phyloP scores from a whole-genome alignment of 2,888 invertebrate genomes.

The Trissolcus brochymenae region DNA sequence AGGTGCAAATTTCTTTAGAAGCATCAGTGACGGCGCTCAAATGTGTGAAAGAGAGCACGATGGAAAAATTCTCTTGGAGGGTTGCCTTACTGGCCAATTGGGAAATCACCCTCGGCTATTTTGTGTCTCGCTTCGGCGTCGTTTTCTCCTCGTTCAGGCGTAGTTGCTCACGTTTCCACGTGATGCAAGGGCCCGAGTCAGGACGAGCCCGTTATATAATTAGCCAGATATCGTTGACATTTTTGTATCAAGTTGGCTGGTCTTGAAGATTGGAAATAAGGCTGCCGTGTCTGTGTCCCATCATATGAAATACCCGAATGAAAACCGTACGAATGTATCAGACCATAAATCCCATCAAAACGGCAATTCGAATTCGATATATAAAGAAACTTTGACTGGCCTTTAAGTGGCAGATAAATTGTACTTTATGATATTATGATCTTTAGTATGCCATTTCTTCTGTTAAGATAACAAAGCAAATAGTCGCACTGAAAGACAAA shows the following conservation, averaged over 20 bases:
- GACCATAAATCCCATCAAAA: slow-evolving; percentile 43
- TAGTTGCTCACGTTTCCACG: slow-evolving; percentile 58
- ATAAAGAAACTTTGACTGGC: slow-evolving; percentile 21
- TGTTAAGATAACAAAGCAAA: slow-evolving; percentile 17
- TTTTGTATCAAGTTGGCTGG: slow-evolving; percentile 69
- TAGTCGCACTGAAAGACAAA: neutral
- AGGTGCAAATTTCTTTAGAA: neutral
- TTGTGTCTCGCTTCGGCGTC: slow-evolving; percentile 58
- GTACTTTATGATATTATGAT: no score
- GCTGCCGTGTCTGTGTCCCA: slow-evolving; percentile 16
- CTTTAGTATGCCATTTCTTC: slow-evolving; percentile 7
- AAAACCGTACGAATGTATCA: slow-evolving; percentile 27
- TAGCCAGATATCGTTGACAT: slow-evolving; percentile 72
- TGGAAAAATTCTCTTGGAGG: slow-evolving; percentile 47
- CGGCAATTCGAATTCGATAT: slow-evolving; percentile 26
- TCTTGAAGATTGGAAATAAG: slow-evolving; percentile 54
- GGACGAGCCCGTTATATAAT: slow-evolving; percentile 70
- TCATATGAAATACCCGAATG: slow-evolving; percentile 24
- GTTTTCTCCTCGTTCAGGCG: slow-evolving; percentile 70
- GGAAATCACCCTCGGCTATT: slow-evolving; percentile 76
- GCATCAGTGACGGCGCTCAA: neutral
- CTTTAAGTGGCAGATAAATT: slow-evolving; percentile 18
- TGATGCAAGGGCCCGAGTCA: slow-evolving; percentile 15
- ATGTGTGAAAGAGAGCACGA: slow-evolving; percentile 1
- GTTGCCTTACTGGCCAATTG: slow-evolving; percentile 78